Evolutionary conservation across 2,113 vertebrate species (phyloP).

Genomic region (Gobiocypris rarus): DNA sequence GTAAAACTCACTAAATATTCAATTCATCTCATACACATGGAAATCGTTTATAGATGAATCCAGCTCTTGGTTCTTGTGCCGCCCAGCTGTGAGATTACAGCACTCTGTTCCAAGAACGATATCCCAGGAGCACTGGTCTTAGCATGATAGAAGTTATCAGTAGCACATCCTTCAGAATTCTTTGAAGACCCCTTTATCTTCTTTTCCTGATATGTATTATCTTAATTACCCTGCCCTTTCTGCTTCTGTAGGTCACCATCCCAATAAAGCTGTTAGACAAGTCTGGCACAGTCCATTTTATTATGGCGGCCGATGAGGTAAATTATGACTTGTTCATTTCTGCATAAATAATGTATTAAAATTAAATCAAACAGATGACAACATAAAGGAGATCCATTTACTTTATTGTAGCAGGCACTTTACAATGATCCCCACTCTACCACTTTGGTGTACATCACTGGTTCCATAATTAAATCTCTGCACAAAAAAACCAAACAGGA

Average conservation of each 20-base stretch:
- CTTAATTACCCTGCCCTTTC: slow-evolving; percentile 29
- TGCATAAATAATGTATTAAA: not conserved
- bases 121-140: not conserved
- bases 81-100: slow-evolving; percentile 10
- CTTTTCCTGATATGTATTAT: slow-evolving; percentile 28
- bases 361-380: slow-evolving; percentile 5
- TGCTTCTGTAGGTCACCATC: slow-evolving; percentile 8
- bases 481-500: slow-evolving; percentile 46
- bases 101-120: not conserved
- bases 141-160: slow-evolving; percentile 23
- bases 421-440: slow-evolving; percentile 48
- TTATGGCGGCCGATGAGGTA: not conserved
- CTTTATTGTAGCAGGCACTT: slow-evolving; percentile 61
- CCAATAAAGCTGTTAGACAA: not conserved
- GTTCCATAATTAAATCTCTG: slow-evolving; percentile 49
- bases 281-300: not conserved
- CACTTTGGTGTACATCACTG: slow-evolving; percentile 26
- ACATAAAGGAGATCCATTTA: slow-evolving; percentile 48
- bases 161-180: not conserved
- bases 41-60: not conserved
- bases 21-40: not conserved
- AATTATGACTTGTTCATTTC: not conserved
- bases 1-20: not conserved
- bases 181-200: slow-evolving; percentile 4
- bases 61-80: not conserved